Conservation (phyloP, 2,113 vertebrate species). For the Eretmochelys imbricata region DNA sequence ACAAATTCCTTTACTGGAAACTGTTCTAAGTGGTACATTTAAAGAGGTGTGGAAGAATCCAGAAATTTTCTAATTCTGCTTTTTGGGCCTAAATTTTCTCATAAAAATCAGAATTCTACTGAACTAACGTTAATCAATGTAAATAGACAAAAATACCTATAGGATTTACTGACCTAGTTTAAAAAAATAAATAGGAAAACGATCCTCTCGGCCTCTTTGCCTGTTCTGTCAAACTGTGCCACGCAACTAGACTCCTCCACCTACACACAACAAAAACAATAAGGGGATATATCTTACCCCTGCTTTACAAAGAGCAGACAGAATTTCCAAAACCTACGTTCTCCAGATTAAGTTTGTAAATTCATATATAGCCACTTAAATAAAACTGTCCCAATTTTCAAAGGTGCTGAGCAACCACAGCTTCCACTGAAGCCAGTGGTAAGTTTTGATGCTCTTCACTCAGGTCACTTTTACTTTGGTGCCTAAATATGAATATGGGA, state of each 20-base stretch:
- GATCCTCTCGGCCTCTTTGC: fast-evolving
- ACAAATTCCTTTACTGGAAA: constrained; percentile 63
- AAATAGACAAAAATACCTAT: not conserved
- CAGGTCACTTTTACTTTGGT: not conserved
- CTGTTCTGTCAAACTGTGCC: not conserved
- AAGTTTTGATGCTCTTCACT: fast-evolving
- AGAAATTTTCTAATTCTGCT: constrained; percentile 57
- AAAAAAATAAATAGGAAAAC: not conserved
- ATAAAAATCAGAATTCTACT: constrained; percentile 51
- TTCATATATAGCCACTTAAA: not conserved
- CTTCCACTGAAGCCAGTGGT: fast-evolving
- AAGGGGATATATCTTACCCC: fast-evolving
- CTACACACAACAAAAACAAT: fast-evolving
- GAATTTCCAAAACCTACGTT: not conserved
- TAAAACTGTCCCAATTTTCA: not conserved
- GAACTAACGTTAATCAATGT: constrained; percentile 20
- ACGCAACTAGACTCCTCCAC: fast-evolving
- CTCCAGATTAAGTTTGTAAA: not conserved
- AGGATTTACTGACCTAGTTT: not conserved
- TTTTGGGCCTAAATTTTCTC: constrained; percentile 51
- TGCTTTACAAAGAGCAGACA: not conserved
- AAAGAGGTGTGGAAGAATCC: constrained; percentile 57
- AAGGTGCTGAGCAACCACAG: fast-evolving
- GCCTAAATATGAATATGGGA: not conserved
- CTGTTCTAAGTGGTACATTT: constrained; percentile 30